Conservation (phyloP, 1,140 invertebrate genomes). For the Arion vulgaris region DNA sequence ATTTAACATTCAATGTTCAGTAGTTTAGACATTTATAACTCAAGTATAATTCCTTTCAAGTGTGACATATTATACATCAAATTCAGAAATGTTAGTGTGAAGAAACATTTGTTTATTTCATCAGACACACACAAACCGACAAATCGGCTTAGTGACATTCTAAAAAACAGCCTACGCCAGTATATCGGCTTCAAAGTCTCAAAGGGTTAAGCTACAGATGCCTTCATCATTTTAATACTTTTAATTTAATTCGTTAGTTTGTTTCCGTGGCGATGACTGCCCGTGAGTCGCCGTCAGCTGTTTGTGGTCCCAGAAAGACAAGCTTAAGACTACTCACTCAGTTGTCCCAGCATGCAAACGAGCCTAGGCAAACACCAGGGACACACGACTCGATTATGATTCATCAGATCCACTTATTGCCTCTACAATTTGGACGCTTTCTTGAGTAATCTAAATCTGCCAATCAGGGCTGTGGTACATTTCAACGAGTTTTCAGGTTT, state of each 20-base stretch:
- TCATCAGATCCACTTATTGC: neutral
- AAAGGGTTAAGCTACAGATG: no score
- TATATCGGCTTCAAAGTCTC: no score
- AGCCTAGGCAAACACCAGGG: neutral
- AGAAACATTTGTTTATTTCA: no score
- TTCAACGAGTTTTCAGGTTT: neutral
- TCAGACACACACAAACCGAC: no score
- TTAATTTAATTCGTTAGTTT: neutral
- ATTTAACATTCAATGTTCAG: no score
- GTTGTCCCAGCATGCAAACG: neutral
- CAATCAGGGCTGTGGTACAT: neutral
- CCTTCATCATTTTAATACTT: no score
- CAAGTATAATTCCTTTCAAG: no score
- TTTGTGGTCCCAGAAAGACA: neutral
- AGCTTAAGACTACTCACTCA: neutral
- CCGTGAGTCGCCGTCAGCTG: conserved; percentile 10
- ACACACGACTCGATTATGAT: conserved; percentile 20
- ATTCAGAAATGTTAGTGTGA: no score
- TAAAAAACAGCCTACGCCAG: no score
- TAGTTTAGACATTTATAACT: no score
- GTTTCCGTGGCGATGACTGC: neutral
- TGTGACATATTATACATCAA: no score
- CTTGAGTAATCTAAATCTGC: neutral
- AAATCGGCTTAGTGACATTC: no score
- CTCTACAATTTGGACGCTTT: neutral